Evolutionary conservation across 2,113 vertebrate species (phyloP).

Genomic region (Ancistrus triradiatus): DNA sequence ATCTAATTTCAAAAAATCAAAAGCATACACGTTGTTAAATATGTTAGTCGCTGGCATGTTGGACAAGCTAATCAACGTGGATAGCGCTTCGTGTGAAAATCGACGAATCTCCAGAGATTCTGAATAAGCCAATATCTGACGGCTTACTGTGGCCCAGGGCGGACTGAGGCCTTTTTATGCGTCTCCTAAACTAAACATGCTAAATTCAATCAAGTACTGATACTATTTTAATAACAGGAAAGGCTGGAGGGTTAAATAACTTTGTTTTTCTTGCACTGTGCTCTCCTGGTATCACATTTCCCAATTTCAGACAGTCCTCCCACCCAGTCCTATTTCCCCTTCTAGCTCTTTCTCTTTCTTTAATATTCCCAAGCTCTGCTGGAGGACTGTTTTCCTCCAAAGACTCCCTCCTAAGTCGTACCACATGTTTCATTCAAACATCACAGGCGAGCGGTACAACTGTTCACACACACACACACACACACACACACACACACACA

Average conservation of each 20-base stretch:
- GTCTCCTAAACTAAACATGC: constrained; percentile 63
- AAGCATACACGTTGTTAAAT: too few relatives aligned
- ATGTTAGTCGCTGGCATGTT: neutral
- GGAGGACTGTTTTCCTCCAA: constrained; percentile 58
- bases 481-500: too few relatives aligned
- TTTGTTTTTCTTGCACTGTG: constrained; percentile 65
- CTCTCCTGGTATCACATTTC: constrained; percentile 65
- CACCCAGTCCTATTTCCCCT: neutral
- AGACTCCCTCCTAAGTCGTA: constrained; percentile 59
- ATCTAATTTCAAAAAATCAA: too few relatives aligned
- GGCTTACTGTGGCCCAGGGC: constrained; percentile 32
- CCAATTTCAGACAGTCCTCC: constrained; percentile 55
- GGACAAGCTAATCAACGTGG: too few relatives aligned
- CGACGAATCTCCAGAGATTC: too few relatives aligned
- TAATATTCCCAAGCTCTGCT: constrained; percentile 64
- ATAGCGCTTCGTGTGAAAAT: constrained; percentile 44
- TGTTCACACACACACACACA: too few relatives aligned
- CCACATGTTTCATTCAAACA: constrained; percentile 61
- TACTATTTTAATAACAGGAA: constrained; percentile 70
- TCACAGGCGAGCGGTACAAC: too few relatives aligned
- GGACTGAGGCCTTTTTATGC: constrained; percentile 46
- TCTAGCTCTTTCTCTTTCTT: constrained; percentile 50
- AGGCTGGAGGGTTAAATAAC: constrained; percentile 64
- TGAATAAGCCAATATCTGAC: constrained; percentile 46
- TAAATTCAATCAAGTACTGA: constrained; percentile 72